These are phyloP conservation scores for Nannoperca obscura DNA, from an alignment of 2,797 vertebrate genomes.

Conservation along the genomic window DNA sequence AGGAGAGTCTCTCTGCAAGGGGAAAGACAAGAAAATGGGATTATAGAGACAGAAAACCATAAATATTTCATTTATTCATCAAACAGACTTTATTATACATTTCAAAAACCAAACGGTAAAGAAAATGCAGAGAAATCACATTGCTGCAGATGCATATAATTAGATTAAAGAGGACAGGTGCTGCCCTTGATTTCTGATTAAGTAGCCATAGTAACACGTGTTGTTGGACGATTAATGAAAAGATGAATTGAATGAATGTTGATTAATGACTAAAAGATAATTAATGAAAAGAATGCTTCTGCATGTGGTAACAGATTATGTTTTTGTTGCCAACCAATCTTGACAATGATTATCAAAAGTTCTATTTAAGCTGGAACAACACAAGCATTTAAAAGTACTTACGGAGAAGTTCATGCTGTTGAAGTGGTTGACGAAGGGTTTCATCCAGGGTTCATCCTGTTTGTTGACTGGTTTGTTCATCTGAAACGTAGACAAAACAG, in stretches of 20 bases:
- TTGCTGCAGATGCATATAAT: no score
- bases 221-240: background rate
- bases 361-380: background rate
- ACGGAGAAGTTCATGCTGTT: constrained; percentile 94
- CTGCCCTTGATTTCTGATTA: background rate
- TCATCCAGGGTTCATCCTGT: constrained; percentile 96
- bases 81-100: background rate
- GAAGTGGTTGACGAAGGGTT: constrained; percentile 96
- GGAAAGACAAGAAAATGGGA: constrained; percentile 30
- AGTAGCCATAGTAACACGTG: background rate
- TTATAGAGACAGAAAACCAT: background rate
- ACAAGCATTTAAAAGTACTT: constrained; percentile 73
- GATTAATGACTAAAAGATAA: no score
- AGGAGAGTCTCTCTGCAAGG: constrained; percentile 91
- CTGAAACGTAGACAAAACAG: constrained; percentile 78
- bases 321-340: background rate
- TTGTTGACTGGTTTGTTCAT: constrained; percentile 94
- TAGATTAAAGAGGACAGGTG: background rate
- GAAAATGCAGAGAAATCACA: no score
- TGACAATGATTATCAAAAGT: background rate
- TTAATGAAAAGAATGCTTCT: background rate
- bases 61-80: background rate
- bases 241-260: no score
- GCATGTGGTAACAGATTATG: background rate
- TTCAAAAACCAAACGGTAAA: background rate